Evolutionary conservation across 2,888 invertebrate species (phyloP), one percentile per base, ranked within the genome.

Genomic region (Drosophila neonasuta): DNA sequence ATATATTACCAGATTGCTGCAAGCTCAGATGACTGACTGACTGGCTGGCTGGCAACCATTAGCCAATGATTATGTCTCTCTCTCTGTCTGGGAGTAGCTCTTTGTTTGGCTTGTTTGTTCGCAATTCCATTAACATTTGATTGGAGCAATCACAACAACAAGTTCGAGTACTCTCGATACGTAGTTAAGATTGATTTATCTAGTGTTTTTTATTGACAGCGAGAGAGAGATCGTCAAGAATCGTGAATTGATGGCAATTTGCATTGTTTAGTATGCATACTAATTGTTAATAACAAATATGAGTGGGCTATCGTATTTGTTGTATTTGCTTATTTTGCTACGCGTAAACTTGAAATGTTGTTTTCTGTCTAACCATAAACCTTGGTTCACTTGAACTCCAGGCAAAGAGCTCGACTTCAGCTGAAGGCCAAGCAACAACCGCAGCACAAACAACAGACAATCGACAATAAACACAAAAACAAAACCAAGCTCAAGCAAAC

Each of bases 341-440:
- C 29, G 11, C n/a, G 15, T 11, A 57, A 68, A 50, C 65, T 74
- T 54, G 49, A 71, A 74, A 65, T 54, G 46, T 24, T 70, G 59
- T 56, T 60, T 70, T 29, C 36, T 10, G 42, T 42, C 51, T 48
- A 49, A 57, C 36, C 56, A 48, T 15, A 55, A 68, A 32, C 74
- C 74, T 74, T 74, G 74, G 39, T 44, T 62, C 11, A 13, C 13
- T 63, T 55, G 36, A 56, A 61, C 71, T 48, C 65, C n/a, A 56
- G 39, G 55, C 48, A 45, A 70, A 70, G 52, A 51, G 8, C 44
- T 17, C 24, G 11, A 10, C 34, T 50, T 7, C 17, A 45, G 20
- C 34, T 44, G 77, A 76, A 74, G 74, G 74, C 52, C 56, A 64
- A 41, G 11, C 36, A 54, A n/a, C 45, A 52, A 32, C 36, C 52